Evolutionary conservation across 2,113 vertebrate species (phyloP).

Genomic region (Gallinago media): DNA sequence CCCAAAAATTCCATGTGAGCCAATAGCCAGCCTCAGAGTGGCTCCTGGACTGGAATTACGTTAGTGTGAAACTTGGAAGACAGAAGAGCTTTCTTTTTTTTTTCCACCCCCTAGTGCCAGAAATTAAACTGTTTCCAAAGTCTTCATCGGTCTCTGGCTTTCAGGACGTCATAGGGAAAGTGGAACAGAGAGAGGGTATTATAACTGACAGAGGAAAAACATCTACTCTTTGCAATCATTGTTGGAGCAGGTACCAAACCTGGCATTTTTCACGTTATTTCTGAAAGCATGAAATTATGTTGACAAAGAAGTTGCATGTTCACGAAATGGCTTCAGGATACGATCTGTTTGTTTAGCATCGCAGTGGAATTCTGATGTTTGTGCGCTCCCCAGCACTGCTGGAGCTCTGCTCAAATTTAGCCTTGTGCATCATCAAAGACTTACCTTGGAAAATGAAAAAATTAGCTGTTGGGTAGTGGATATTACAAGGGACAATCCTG

Average conservation of each 20-base stretch:
- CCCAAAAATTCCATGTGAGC: not conserved
- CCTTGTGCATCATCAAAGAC: not conserved
- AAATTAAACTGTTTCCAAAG: not conserved
- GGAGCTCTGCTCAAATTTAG: not conserved
- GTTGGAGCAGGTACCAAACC: not conserved
- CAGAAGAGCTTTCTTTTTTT: not conserved
- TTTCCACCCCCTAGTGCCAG: too few species aligned
- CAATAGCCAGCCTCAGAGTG: not conserved
- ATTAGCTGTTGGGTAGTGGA: rapidly evolving
- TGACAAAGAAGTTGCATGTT: not conserved
- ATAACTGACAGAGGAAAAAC: not conserved
- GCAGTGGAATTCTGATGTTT: not conserved
- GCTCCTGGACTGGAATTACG: not conserved
- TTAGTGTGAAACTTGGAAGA: not conserved
- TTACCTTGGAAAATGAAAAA: not conserved
- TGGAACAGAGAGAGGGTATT: not conserved
- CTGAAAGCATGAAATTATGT: not conserved
- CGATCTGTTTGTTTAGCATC: not conserved
- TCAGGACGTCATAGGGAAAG: not conserved
- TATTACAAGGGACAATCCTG: not conserved
- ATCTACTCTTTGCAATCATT: not conserved
- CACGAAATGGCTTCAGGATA: not conserved
- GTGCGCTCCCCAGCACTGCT: not conserved
- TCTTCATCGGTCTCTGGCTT: not conserved
- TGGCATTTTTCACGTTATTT: not conserved